Evolutionary conservation across 92 coral and sea anemone genomes (phyloP).

Genomic region (Epizoanthus stellaris): DNA sequence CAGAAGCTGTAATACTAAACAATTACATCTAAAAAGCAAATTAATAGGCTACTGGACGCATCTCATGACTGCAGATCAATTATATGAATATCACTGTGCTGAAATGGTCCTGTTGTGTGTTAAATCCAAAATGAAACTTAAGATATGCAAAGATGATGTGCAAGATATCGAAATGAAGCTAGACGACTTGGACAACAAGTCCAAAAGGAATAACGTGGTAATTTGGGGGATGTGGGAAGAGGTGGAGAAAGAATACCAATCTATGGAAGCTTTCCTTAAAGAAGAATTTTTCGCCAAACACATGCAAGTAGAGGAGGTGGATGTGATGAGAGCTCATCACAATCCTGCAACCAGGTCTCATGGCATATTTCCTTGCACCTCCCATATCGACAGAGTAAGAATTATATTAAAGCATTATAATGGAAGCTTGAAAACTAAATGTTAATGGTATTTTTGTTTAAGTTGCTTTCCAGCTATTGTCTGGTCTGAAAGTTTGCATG

Average conservation of each 20-base stretch:
- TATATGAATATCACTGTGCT: too few relatives aligned
- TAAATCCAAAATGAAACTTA: constrained; percentile 12
- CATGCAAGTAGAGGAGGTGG: constrained; percentile 30
- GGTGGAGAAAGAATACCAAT: not conserved
- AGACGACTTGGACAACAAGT: constrained; percentile 19
- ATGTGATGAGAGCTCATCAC: constrained; percentile 41
- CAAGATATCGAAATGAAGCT: not conserved
- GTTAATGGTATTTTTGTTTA: too few relatives aligned
- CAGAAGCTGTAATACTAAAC: too few relatives aligned
- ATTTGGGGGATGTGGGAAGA: constrained; percentile 36
- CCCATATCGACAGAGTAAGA: not conserved
- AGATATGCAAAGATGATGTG: constrained; percentile 4
- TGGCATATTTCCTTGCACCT: not conserved
- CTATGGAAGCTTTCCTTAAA: constrained; percentile 1
- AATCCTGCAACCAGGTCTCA: not conserved
- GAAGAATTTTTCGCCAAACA: not conserved
- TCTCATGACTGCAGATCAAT: too few relatives aligned
- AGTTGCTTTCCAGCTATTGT: too few relatives aligned
- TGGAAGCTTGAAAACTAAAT: too few relatives aligned
- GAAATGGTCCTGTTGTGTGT: not conserved
- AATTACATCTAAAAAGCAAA: too few relatives aligned
- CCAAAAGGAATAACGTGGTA: constrained; percentile 31
- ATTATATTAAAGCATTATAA: too few relatives aligned
- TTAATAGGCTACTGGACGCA: too few relatives aligned
- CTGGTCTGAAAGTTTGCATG: too few relatives aligned